Base-by-base conservation (phyloP, 1,140 invertebrate species). In the Drosophila littoralis region DNA sequence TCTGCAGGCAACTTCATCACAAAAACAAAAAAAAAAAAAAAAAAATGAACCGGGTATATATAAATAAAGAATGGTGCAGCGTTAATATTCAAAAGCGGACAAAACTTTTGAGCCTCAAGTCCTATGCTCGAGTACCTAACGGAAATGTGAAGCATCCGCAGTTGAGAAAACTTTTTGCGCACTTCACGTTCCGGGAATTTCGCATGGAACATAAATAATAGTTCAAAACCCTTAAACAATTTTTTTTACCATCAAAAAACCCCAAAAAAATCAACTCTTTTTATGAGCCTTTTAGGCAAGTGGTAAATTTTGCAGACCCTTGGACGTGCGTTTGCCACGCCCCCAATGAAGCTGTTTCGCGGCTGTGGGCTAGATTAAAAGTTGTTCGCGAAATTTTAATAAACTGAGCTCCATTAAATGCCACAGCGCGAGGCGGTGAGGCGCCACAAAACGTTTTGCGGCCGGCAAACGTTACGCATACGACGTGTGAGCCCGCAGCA, bases 371-470 rank as follows among this genome's bases (percentile, higher is more conserved):
- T 75, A 65, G 71, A 75, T 75, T 71, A 71, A 71, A 75, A 75
- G 38, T 75, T 74, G 60, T 68, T 70, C 66, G 72, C 66, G 59
- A 70, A 75, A 70, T 64, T 75, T 71, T 75, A 71, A 75, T 75
- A 75, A 64, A 75, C 73, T 70, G 35, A 15, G 50, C 67, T 63
- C 15, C 71, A 69, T 67, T 70, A 70, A 75, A 70, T 75, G 66
- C 67, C 55, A 45, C 64, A 58, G 42, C 9, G 57, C 8, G 8
- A 15, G 57, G 42, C 57, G 32, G 8, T n/a, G n/a, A n/a, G 13
- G 48, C 40, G 51, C 51, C 59, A 46, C 43, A 70, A 75, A 75
- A 70, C 67, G 72, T 58, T 75, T 63, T 69, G 58, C 42, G 66
- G 51, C 51, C 22, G 33, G 42, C 36, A 55, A 54, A 55, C 35